Evolutionary conservation across 2,113 vertebrate genomes (phyloP).

Genomic region (Gopherus evgoodei): DNA sequence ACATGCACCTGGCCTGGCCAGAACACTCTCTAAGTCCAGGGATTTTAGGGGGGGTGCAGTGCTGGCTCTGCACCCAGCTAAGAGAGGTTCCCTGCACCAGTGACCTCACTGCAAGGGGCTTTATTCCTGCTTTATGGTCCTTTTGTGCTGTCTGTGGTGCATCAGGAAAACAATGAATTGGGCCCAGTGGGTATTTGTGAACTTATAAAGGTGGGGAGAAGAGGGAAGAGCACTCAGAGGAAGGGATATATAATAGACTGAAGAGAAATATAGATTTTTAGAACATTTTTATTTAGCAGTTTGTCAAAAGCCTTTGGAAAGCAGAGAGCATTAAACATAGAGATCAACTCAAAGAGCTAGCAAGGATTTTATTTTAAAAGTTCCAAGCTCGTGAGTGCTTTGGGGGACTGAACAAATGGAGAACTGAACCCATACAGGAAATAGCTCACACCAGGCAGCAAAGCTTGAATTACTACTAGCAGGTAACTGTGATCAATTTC

Average conservation of each 20-base stretch:
- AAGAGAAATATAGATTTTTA: not conserved
- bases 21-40: not conserved
- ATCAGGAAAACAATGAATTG: not conserved
- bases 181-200: not conserved
- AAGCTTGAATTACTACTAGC: not conserved
- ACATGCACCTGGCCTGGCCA: not conserved
- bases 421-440: not conserved
- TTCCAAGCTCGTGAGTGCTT: not conserved
- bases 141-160: not conserved
- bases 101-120: not conserved
- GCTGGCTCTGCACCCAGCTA: not conserved
- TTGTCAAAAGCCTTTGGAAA: slow-evolving; percentile 16
- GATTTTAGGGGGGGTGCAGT: not conserved
- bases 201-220: not conserved
- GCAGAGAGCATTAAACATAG: not conserved
- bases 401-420: not conserved
- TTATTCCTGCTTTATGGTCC: not conserved
- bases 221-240: not conserved
- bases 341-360: not conserved
- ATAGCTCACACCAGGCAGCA: not conserved
- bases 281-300: not conserved
- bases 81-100: not conserved
- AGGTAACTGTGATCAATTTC: not conserved
- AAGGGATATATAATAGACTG: not conserved
- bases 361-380: not conserved